Percentiles rank a stretch among this genome's conserved stretches.
phyloP scores from a whole-genome alignment of 2,113 vertebrate species.

The Lagenorhynchus albirostris region DNA sequence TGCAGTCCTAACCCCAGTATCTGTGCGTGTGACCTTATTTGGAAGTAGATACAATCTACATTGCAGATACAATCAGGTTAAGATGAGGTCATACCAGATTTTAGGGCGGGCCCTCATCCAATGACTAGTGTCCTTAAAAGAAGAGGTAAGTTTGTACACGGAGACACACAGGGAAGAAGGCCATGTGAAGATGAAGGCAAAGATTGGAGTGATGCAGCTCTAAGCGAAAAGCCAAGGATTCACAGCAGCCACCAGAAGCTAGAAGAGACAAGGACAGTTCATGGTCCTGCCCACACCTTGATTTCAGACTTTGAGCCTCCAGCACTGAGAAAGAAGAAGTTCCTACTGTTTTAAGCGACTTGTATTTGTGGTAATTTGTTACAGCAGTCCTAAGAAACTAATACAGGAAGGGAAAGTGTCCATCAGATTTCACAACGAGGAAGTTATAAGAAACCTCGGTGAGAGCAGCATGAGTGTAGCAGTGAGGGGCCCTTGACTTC shows the following conservation, averaged over 20 bases:
- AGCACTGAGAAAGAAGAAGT: not conserved
- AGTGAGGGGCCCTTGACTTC: not conserved
- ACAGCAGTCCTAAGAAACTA: not conserved
- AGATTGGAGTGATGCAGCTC: not conserved
- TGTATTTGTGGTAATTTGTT: not conserved
- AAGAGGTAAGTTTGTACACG: not conserved
- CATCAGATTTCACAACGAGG: not conserved
- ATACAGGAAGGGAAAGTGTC: not conserved
- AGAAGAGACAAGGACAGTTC: not conserved
- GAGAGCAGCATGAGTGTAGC: not conserved
- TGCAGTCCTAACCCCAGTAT: not conserved
- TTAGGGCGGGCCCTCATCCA: not conserved
- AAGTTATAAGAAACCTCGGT: not conserved
- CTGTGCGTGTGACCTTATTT: not conserved
- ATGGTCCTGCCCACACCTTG: too few species aligned
- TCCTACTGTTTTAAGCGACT: not conserved
- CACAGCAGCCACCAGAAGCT: not conserved
- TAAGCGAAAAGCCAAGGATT: not conserved
- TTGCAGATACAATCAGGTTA: not conserved
- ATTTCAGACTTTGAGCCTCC: not conserved
- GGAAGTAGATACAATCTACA: not conserved
- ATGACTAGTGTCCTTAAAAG: not conserved
- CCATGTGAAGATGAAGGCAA: not conserved
- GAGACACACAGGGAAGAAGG: not conserved
- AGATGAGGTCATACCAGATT: not conserved